phyloP scores from a whole-genome alignment of 2,113 vertebrate species.

The Psittacula cyanocephala region DNA sequence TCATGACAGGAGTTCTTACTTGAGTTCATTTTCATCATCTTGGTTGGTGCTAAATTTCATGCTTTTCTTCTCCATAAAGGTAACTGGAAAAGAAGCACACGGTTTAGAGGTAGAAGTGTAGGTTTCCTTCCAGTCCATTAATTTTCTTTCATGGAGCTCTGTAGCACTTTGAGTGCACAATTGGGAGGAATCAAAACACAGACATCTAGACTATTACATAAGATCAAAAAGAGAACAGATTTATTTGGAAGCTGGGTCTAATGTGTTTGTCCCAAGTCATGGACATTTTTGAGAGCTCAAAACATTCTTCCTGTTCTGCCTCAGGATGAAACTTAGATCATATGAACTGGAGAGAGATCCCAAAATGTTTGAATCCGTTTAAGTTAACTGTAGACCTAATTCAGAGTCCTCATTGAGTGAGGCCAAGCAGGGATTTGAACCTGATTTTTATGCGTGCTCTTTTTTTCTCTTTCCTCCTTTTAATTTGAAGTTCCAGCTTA shows the following conservation, averaged over 20 bases:
- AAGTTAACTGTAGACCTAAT: neutral
- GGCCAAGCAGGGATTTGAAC: conserved; percentile 14
- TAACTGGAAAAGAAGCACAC: neutral
- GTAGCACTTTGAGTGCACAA: neutral
- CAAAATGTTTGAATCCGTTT: neutral
- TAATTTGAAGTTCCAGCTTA: neutral
- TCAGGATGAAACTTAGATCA: neutral
- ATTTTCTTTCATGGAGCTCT: neutral
- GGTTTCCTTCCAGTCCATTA: conserved; percentile 31
- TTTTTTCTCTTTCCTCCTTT: conserved; percentile 2
- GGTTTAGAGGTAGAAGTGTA: neutral
- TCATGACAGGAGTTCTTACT: neutral
- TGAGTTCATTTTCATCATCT: neutral
- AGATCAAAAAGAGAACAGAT: neutral
- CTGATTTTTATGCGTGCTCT: neutral
- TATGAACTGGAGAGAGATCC: neutral
- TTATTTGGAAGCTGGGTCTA: neutral
- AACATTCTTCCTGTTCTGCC: conserved; percentile 15
- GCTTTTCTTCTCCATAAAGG: neutral
- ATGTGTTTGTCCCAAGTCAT: neutral
- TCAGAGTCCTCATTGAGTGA: neutral
- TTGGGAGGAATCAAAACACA: neutral
- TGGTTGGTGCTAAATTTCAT: neutral
- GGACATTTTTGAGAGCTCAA: neutral
- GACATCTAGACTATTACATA: neutral